A percentile compares a stretch with the other conserved stretches of the same genome.
phyloP scores from a whole-genome alignment of 2,797 vertebrate species.

The Manis javanica region DNA sequence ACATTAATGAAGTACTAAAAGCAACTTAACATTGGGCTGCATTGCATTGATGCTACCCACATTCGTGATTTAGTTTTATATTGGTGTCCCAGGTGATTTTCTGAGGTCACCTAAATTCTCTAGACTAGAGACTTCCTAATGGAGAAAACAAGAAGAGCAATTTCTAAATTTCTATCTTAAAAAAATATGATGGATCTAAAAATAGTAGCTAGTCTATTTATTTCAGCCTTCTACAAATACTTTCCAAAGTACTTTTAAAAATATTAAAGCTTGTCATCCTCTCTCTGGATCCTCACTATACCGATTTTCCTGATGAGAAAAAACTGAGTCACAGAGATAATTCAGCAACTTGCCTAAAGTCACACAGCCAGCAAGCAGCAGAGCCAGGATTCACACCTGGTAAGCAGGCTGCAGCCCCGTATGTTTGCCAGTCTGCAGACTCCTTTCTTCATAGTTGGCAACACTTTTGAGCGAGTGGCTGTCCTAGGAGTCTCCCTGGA shows the following conservation, averaged over 20 bases:
- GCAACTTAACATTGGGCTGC: neutral
- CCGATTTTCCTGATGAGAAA: neutral
- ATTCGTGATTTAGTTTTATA: neutral
- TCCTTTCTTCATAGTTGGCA: neutral
- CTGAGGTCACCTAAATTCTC: neutral
- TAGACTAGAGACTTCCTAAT: neutral
- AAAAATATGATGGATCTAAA: neutral
- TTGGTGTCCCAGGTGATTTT: neutral
- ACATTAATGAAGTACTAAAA: neutral
- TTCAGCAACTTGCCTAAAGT: neutral
- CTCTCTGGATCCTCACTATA: neutral
- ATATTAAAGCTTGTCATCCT: neutral
- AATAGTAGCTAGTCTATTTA: neutral
- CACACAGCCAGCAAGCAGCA: accelerated
- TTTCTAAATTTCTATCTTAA: neutral
- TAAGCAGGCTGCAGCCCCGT: accelerated
- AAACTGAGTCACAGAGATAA: neutral
- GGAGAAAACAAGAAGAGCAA: neutral
- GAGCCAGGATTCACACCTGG: neutral
- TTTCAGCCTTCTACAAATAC: neutral
- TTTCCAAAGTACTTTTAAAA: neutral
- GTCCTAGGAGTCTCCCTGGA: neutral
- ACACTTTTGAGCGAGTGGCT: neutral
- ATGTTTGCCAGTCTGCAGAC: neutral
- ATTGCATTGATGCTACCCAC: neutral